A percentile compares a stretch with the other conserved stretches of the same genome.
Conservation (phyloP, 1,140 invertebrate genomes). For the Anastrepha ludens region DNA sequence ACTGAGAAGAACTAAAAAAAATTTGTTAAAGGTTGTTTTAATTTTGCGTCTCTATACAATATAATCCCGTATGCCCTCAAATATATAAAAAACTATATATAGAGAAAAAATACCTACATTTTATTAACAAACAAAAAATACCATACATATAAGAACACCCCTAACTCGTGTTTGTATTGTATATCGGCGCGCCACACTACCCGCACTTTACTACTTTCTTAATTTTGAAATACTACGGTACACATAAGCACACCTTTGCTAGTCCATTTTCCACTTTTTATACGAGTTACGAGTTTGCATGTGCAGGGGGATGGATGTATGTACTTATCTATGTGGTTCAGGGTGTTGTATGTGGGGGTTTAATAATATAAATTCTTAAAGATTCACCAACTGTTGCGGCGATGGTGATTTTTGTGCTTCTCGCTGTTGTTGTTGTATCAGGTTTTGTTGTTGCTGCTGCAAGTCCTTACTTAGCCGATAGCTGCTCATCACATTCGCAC, state of each 20-base stretch:
- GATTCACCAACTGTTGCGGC: conserved; percentile 42
- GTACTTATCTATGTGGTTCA: background rate
- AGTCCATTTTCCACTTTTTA: background rate
- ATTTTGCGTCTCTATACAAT: too few species aligned
- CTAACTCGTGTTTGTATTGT: too few species aligned
- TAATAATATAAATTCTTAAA: conserved; percentile 54
- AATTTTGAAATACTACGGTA: background rate
- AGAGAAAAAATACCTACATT: background rate
- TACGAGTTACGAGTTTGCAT: background rate
- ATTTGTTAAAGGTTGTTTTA: too few species aligned
- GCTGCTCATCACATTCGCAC: conserved; percentile 72
- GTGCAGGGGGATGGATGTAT: background rate
- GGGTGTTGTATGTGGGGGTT: background rate
- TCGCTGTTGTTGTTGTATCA: conserved; percentile 58
- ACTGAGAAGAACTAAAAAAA: too few species aligned
- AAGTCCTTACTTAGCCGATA: conserved; percentile 71
- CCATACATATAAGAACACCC: background rate
- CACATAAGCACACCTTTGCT: background rate
- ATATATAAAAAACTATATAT: too few species aligned
- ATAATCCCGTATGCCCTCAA: too few species aligned
- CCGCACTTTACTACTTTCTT: background rate
- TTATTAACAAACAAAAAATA: background rate
- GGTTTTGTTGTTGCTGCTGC: conserved; percentile 59
- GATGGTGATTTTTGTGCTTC: conserved; percentile 29
- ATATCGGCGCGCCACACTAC: too few species aligned